Percentiles rank a stretch among this genome's conserved stretches.
Conservation (phyloP, 2,113 vertebrate genomes). For the Chlorocebus sabaeus region DNA sequence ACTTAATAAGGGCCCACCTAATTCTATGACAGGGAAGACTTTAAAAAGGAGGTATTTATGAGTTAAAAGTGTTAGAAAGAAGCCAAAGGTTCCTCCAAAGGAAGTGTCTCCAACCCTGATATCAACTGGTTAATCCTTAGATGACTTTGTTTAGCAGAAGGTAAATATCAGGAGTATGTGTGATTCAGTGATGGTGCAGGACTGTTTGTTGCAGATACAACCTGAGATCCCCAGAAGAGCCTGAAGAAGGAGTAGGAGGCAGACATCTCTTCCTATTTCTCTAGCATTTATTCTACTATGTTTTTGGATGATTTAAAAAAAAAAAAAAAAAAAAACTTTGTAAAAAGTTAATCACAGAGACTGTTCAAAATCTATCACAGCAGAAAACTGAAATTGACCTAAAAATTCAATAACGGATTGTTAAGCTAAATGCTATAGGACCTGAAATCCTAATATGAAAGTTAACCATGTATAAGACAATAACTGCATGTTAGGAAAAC, state of each 20-base stretch:
- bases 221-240: not conserved
- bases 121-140: not conserved
- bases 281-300: not conserved
- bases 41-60: not conserved
- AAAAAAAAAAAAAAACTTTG: not conserved
- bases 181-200: not conserved
- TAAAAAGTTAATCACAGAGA: slow-evolving; percentile 32
- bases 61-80: slow-evolving; percentile 8
- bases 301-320: not conserved
- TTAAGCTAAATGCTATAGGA: slow-evolving; percentile 28
- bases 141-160: slow-evolving; percentile 1
- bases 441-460: slow-evolving; percentile 21
- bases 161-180: not conserved
- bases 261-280: not conserved
- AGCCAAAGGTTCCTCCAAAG: not conserved
- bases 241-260: not conserved
- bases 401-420: not conserved
- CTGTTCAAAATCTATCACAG: slow-evolving; percentile 39
- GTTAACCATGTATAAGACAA: not conserved
- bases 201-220: not conserved
- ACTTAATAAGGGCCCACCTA: not conserved
- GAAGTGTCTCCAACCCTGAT: not conserved
- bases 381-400: slow-evolving; percentile 35
- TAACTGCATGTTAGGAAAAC: not conserved
- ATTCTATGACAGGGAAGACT: not conserved